These are phyloP conservation scores for Drosophila littoralis DNA, from an alignment of 1,140 invertebrate genomes.

Conservation along the genomic window DNA sequence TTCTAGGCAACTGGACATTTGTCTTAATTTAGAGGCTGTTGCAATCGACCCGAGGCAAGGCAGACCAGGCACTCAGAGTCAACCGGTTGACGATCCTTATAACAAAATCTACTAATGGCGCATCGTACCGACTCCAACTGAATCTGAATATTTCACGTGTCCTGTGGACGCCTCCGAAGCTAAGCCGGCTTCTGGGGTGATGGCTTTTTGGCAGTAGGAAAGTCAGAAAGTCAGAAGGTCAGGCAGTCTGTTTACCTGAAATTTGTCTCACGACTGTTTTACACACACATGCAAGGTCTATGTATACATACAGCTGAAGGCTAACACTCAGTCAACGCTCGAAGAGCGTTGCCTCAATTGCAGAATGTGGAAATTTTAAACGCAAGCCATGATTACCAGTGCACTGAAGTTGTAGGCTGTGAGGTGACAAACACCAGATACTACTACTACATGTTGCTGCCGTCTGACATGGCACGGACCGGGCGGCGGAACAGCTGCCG, in stretches of 20 bases:
- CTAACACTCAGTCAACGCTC: conserved; percentile 29
- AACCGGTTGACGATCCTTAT: conserved; percentile 56
- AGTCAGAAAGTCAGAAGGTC: conserved; percentile 28
- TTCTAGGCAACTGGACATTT: not conserved
- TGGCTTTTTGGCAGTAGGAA: conserved; percentile 58
- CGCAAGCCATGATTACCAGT: too few relatives aligned
- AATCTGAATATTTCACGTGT: conserved; percentile 78
- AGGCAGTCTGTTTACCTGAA: conserved; percentile 60
- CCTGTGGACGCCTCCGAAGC: conserved; percentile 62
- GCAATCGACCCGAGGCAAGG: conserved; percentile 33
- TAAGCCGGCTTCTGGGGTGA: conserved; percentile 34
- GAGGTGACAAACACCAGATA: not conserved
- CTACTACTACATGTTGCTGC: not conserved
- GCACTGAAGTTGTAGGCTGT: conserved; percentile 26
- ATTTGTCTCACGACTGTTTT: conserved; percentile 72
- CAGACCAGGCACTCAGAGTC: too few relatives aligned
- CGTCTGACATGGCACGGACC: conserved; percentile 32
- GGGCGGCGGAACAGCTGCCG: conserved; percentile 45
- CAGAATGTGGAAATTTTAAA: conserved; percentile 57
- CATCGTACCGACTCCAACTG: conserved; percentile 31
- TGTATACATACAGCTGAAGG: conserved; percentile 27
- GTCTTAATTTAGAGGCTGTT: conserved; percentile 4
- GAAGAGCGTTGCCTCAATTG: conserved; percentile 61
- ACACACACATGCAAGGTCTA: conserved; percentile 13
- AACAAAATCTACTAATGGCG: conserved; percentile 60